Conservation (phyloP, 1,140 invertebrate genomes). For the Drosophila bipectinata region DNA sequence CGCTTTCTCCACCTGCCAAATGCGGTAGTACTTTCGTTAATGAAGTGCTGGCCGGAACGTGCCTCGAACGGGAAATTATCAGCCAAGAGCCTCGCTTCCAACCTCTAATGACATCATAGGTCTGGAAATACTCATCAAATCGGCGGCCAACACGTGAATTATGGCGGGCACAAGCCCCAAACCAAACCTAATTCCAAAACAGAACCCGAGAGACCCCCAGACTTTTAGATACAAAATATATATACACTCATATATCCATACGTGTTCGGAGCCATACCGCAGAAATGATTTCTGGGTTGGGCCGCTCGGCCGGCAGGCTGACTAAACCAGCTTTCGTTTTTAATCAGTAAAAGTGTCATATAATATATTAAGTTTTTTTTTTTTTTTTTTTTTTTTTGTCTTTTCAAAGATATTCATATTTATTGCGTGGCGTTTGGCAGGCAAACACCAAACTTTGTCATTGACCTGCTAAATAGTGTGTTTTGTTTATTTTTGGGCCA, state of each 20-base stretch:
- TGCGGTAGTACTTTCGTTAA: constrained; percentile 29
- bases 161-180: constrained; percentile 35
- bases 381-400: constrained; percentile 21
- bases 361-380: constrained; percentile 16
- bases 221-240: constrained; percentile 29
- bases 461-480: constrained; percentile 59
- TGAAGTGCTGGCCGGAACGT: constrained; percentile 48
- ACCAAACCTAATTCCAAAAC: constrained; percentile 8
- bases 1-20: constrained; percentile 55
- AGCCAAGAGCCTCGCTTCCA: constrained; percentile 24
- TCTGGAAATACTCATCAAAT: constrained; percentile 38
- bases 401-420: constrained; percentile 28
- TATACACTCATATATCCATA: constrained; percentile 5
- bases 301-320: constrained; percentile 20
- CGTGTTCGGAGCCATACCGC: neutral
- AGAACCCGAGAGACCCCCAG: constrained; percentile 5
- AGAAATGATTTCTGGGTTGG: constrained; percentile 38
- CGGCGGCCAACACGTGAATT: constrained; percentile 71
- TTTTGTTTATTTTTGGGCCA: constrained; percentile 20
- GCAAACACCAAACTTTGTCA: constrained; percentile 60
- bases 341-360: constrained; percentile 62
- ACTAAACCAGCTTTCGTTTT: constrained; percentile 64
- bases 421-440: constrained; percentile 18
- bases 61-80: constrained; percentile 39
- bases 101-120: constrained; percentile 70